Conservation (phyloP, 2,113 vertebrate species). For the Lonchura striata region DNA sequence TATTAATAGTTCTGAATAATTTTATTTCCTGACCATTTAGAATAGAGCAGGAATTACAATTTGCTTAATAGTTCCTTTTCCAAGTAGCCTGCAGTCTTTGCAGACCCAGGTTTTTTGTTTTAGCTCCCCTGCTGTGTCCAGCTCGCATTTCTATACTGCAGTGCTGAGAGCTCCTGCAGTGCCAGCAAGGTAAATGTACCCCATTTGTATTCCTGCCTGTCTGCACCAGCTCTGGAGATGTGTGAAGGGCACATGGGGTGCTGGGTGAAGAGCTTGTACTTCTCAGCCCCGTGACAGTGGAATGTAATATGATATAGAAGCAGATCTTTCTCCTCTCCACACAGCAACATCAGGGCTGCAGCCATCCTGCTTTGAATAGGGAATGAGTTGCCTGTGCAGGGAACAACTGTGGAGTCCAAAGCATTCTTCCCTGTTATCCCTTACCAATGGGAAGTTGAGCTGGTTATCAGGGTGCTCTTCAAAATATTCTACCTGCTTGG, state of each 20-base stretch:
- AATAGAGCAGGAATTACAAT: neutral
- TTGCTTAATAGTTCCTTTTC: neutral
- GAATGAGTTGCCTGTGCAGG: neutral
- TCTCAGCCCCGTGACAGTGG: neutral
- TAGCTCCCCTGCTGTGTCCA: neutral
- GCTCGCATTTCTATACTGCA: neutral
- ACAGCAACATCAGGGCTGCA: neutral
- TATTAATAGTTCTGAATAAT: neutral
- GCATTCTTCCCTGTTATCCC: neutral
- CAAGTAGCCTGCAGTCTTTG: neutral
- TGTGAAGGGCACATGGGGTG: neutral
- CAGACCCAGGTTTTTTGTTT: neutral
- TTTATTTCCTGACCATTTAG: neutral
- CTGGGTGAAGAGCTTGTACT: rapidly evolving
- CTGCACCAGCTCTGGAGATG: neutral
- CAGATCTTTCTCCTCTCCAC: neutral
- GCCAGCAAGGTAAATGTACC: neutral
- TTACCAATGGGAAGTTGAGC: neutral
- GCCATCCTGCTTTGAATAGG: neutral
- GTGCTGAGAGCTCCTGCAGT: rapidly evolving
- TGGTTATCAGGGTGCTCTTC: neutral
- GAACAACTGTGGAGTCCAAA: neutral
- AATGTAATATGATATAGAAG: neutral
- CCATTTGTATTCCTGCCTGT: neutral
- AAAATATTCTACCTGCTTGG: neutral